Evolutionary conservation across 2,797 vertebrate species (phyloP).

Genomic region (Spinibarbus caldwelli): DNA sequence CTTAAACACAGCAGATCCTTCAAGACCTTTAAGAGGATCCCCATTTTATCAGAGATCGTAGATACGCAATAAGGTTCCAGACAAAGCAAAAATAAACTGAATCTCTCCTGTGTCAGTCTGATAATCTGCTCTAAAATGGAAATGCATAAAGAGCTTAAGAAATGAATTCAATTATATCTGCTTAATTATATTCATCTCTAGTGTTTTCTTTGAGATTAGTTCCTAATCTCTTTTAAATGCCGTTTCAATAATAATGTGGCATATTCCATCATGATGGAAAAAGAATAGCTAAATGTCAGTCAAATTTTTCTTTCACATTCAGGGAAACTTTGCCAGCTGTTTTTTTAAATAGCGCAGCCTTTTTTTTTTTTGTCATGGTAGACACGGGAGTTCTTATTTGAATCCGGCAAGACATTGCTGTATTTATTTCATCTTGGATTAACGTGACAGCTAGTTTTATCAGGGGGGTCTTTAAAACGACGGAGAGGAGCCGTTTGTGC

Average conservation of each 20-base stretch:
- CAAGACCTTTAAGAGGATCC: slow-evolving; percentile 38
- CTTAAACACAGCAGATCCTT: slow-evolving; percentile 36
- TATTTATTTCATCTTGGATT: slow-evolving; percentile 99
- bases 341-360: slow-evolving; percentile 76
- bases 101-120: slow-evolving; percentile 55
- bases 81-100: slow-evolving; percentile 57
- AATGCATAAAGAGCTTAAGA: slow-evolving; percentile 71
- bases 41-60: slow-evolving; percentile 7
- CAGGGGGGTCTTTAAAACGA: slow-evolving; percentile 98
- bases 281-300: slow-evolving; percentile 73
- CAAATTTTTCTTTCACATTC: slow-evolving; percentile 66
- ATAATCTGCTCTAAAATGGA: slow-evolving; percentile 54
- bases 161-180: slow-evolving; percentile 76
- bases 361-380: slow-evolving; percentile 80
- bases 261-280: slow-evolving; percentile 76
- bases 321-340: slow-evolving; percentile 64
- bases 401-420: slow-evolving; percentile 95
- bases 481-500: slow-evolving; percentile 94
- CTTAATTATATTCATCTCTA: slow-evolving; percentile 73
- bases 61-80: slow-evolving; percentile 41
- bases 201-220: slow-evolving; percentile 80
- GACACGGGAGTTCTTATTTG: slow-evolving; percentile 90
- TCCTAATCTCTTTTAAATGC: slow-evolving; percentile 76
- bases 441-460: slow-evolving; percentile 99
- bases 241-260: slow-evolving; percentile 81